These are phyloP conservation scores for Acomys russatus DNA, from an alignment of 2,797 vertebrate genomes.

Conservation along the genomic window DNA sequence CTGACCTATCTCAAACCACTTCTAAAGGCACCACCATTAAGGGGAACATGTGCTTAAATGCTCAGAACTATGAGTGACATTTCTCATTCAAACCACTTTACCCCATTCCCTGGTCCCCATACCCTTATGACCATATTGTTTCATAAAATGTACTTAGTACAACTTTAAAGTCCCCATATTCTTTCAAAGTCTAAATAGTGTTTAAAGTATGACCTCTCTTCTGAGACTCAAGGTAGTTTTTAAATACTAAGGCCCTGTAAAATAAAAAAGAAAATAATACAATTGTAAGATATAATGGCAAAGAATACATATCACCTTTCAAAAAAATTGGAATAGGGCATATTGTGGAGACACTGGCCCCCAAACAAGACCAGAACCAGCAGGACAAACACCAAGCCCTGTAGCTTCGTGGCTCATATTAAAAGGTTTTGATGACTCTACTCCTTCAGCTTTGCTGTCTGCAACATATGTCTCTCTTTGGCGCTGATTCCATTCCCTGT, in stretches of 20 bases:
- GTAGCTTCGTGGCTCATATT: background rate
- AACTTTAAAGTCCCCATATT: background rate
- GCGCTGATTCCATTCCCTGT: background rate
- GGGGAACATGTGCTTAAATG: background rate
- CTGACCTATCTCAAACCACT: background rate
- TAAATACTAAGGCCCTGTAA: background rate
- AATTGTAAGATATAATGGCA: background rate
- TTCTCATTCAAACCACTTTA: background rate
- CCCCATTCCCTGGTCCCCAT: no score
- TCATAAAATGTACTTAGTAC: background rate
- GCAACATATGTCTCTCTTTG: background rate
- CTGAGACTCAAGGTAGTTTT: background rate
- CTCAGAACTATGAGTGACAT: background rate
- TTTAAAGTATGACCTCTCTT: background rate
- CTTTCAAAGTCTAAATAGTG: background rate
- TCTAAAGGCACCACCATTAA: background rate
- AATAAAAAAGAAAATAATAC: background rate
- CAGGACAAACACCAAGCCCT: background rate
- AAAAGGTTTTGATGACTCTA: background rate
- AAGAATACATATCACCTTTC: background rate
- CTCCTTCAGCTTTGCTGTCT: background rate
- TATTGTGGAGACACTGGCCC: background rate
- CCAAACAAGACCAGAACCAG: background rate
- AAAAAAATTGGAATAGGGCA: background rate
- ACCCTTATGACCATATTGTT: background rate